Conservation (phyloP, 1,140 invertebrate species). For the Gryon sp. region DNA sequence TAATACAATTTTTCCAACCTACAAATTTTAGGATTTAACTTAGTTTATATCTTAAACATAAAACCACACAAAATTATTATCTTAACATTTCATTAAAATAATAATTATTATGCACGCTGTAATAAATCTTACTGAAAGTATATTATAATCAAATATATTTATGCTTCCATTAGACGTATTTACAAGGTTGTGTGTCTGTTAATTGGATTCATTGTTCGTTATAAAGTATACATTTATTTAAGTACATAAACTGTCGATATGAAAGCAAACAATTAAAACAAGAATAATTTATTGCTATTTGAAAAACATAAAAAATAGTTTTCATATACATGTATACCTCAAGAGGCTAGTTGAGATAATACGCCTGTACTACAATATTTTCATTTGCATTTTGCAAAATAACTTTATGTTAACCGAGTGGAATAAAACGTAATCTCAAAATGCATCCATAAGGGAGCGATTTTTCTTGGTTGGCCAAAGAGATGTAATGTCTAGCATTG, state of each 20-base stretch:
- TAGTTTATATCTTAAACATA: not conserved
- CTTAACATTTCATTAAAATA: not conserved
- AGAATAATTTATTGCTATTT: not conserved
- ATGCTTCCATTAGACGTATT: slow-evolving; percentile 28
- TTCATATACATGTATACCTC: no score
- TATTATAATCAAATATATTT: slow-evolving; percentile 30
- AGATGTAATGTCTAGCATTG: slow-evolving; percentile 30
- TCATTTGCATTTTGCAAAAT: slow-evolving; percentile 10
- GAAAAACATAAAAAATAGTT: no score
- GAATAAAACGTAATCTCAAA: slow-evolving; percentile 22
- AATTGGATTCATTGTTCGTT: slow-evolving; percentile 30
- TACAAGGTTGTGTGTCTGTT: slow-evolving; percentile 22
- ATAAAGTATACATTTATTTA: slow-evolving; percentile 27
- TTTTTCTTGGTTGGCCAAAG: slow-evolving; percentile 25
- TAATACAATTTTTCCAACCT: not conserved
- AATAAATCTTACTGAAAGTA: slow-evolving; percentile 11
- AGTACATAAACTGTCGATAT: slow-evolving; percentile 4
- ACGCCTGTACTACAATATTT: slow-evolving; percentile 5
- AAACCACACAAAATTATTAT: not conserved
- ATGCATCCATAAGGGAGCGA: slow-evolving; percentile 13
- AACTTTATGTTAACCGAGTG: slow-evolving; percentile 19
- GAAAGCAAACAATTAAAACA: slow-evolving; percentile 13
- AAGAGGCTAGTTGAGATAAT: slow-evolving; percentile 3
- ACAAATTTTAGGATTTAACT: slow-evolving; percentile 4
- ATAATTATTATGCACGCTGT: slow-evolving; percentile 13